phyloP scores from a whole-genome alignment of 2,113 vertebrate genomes.

The Channa argus region DNA sequence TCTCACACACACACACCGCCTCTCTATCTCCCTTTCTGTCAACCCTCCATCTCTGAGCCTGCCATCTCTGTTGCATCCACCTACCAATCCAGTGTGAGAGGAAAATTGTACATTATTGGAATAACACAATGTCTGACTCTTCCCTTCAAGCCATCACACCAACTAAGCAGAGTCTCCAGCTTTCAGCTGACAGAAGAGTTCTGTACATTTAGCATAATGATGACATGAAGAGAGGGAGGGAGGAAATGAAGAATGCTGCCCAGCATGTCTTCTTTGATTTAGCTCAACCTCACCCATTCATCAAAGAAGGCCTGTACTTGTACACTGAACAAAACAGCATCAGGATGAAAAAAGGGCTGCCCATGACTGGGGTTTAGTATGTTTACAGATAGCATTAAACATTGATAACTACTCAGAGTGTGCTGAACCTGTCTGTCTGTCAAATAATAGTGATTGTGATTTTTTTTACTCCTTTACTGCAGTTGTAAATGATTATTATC shows the following conservation, averaged over 20 bases:
- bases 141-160: slow-evolving; percentile 49
- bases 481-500: slow-evolving; percentile 85
- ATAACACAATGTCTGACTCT: slow-evolving; percentile 58
- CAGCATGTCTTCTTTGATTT: slow-evolving; percentile 71
- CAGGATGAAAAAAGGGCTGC: slow-evolving; percentile 42
- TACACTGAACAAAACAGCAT: slow-evolving; percentile 59
- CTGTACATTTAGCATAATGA: slow-evolving; percentile 72
- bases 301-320: slow-evolving; percentile 71
- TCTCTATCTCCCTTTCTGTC: slow-evolving; percentile 19
- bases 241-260: slow-evolving; percentile 70
- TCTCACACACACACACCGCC: not conserved
- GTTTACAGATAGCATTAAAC: slow-evolving; percentile 66
- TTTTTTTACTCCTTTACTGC: slow-evolving; percentile 35
- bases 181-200: slow-evolving; percentile 71
- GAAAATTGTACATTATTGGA: slow-evolving; percentile 63
- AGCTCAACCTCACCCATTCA: slow-evolving; percentile 74
- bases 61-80: slow-evolving; percentile 45
- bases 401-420: slow-evolving; percentile 59
- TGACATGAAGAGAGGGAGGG: slow-evolving; percentile 56
- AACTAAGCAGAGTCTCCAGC: slow-evolving; percentile 51
- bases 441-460: slow-evolving; percentile 55
- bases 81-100: slow-evolving; percentile 45
- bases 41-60: slow-evolving; percentile 31
- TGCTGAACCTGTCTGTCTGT: slow-evolving; percentile 62
- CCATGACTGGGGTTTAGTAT: slow-evolving; percentile 42